Evolutionary conservation across 2,113 vertebrate genomes (phyloP), one percentile per base, ranked within the genome.

Genomic region (Hemiprocne comata): DNA sequence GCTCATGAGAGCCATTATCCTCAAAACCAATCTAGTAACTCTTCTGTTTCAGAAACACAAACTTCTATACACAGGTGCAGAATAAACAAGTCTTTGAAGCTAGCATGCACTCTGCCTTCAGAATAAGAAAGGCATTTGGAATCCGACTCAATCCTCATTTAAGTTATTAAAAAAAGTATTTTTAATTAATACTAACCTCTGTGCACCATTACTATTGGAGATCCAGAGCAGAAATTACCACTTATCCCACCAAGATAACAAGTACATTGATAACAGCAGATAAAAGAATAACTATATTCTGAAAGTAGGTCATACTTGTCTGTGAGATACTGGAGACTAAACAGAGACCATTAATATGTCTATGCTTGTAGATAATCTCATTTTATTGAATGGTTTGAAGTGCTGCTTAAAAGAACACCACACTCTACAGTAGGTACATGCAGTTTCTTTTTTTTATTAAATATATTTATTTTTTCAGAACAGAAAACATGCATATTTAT

Each of bases 401-500:
- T 53, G 36, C 26, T 84, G 10, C 70, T 85, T 92, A 84, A 96
- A 95, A 96, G 75, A 91, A 65, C 26, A 67, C 54, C 88, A 94
- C 54, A 94, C 54, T 91, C 97, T 90, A 93, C 75, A 97, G 46
- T 90, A 54, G 95, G 84, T 78, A 94, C 60, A 74, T 86, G 88
- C 83, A 85, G 58, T 96, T 95, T 90, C 89, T 85, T 84, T 90
- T 71, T 94, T 94, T 71, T 90, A 92, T 97, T 96, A 97, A 97
- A 97, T 97, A 97, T 89, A 79, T 94, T 87, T 78, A 29, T 50
- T 85, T 96, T 72, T 95, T 77, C 78, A 94, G 65, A 73, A 94
- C 18, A 89, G 77, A 96, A 95, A 96, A 95, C 97, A 98, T 98
- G 98, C 97, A 96, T 95, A 94, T 75, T 89, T 90, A 94, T 75